Evolutionary conservation across 2,888 invertebrate genomes (phyloP).

Genomic region (Protodeltote pygarga): DNA sequence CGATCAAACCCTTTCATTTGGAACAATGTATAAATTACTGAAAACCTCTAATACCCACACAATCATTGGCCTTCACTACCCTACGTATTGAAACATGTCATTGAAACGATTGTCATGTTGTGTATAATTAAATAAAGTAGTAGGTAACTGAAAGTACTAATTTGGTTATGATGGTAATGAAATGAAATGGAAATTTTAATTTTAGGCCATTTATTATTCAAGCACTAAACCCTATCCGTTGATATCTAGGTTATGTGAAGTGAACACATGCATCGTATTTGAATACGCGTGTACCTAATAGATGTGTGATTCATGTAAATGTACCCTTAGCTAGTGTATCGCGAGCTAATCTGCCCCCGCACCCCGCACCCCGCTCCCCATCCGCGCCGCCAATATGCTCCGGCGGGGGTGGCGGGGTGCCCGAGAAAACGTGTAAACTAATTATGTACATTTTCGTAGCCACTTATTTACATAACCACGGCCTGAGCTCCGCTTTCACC

Average conservation of each 20-base stretch:
- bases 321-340: slow-evolving; percentile 83
- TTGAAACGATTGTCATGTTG: slow-evolving; percentile 19
- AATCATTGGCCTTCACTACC: slow-evolving; percentile 8
- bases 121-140: slow-evolving; percentile 47
- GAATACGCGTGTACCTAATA: slow-evolving; percentile 78
- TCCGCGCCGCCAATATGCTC: slow-evolving; percentile 72
- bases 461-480: slow-evolving; percentile 87
- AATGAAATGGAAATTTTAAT: slow-evolving; percentile 42
- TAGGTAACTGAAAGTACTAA: slow-evolving; percentile 22
- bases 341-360: slow-evolving; percentile 73
- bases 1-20: slow-evolving; percentile 63
- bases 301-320: slow-evolving; percentile 85
- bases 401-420: slow-evolving; percentile 67
- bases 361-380: slow-evolving; percentile 41
- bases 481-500: slow-evolving; percentile 84
- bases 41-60: slow-evolving; percentile 24
- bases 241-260: slow-evolving; percentile 78
- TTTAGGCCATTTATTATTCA: slow-evolving; percentile 63
- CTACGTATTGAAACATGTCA: slow-evolving; percentile 25
- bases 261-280: slow-evolving; percentile 78
- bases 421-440: slow-evolving; percentile 86
- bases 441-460: slow-evolving; percentile 87
- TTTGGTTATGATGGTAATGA: slow-evolving; percentile 24
- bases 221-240: slow-evolving; percentile 70
- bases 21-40: slow-evolving; percentile 39